phyloP scores from a whole-genome alignment of 2,113 vertebrate species.

The Cebidichthys violaceus region DNA sequence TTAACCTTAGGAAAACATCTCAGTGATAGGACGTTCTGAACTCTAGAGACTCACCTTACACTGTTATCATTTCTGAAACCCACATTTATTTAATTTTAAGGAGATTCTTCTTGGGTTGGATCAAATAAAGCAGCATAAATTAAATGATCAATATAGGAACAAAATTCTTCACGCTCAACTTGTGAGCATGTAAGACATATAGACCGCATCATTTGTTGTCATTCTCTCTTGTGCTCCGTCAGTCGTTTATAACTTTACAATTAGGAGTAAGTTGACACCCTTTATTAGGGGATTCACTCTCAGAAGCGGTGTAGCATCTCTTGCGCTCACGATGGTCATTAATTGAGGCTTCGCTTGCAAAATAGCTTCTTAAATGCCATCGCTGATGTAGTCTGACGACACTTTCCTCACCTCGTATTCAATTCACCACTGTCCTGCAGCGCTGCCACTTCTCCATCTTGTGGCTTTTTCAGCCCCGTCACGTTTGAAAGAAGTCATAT shows the following conservation, averaged over 20 bases:
- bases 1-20: too few relatives aligned
- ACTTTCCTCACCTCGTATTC: not conserved
- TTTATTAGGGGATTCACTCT: not conserved
- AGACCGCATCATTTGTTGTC: not conserved
- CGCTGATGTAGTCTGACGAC: constrained; percentile 4
- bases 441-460: not conserved
- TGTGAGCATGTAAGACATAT: not conserved
- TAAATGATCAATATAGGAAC: not conserved
- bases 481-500: not conserved
- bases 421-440: not conserved
- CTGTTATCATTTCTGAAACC: too few relatives aligned
- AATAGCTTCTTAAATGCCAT: constrained; percentile 2
- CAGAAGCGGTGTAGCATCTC: not conserved
- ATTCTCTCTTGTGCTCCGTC: not conserved
- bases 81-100: not conserved
- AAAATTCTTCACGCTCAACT: not conserved
- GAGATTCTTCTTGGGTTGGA: not conserved
- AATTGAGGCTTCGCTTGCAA: constrained; percentile 19
- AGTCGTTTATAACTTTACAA: not conserved
- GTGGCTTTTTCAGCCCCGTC: not conserved
- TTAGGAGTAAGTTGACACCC: not conserved
- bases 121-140: not conserved
- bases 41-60: too few relatives aligned
- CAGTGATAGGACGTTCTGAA: too few relatives aligned
- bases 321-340: not conserved